Conservation (phyloP, 2,797 vertebrate species). For the Setipinna tenuifilis region DNA sequence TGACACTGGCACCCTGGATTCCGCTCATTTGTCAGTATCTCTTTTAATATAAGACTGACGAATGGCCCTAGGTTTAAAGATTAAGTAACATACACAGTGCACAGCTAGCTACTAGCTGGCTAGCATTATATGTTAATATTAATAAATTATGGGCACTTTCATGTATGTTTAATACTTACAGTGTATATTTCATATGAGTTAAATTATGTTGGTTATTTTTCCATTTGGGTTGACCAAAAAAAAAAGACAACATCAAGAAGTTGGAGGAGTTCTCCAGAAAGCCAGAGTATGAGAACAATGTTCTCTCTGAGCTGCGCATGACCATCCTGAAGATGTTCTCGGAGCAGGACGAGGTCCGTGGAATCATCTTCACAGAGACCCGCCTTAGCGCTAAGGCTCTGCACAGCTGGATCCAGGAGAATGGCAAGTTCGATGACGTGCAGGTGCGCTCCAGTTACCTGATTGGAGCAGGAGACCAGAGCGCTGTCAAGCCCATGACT, state of each 20-base stretch:
- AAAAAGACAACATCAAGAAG: not conserved
- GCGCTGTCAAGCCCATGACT: constrained; percentile 73
- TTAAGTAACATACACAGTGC: no score
- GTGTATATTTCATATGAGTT: no score
- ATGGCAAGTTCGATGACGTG: not conserved
- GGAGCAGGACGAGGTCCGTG: constrained; percentile 64
- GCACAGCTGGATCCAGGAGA: constrained; percentile 69
- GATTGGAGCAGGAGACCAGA: constrained; percentile 67
- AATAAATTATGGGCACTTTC: no score
- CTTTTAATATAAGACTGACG: no score
- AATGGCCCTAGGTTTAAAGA: no score
- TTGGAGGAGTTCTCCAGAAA: not conserved
- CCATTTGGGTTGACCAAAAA: not conserved
- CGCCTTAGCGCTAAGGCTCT: constrained; percentile 70
- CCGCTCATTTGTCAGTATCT: no score
- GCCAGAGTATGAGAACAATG: constrained; percentile 69
- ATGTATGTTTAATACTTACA: no score
- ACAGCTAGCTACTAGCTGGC: no score
- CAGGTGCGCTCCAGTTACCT: constrained; percentile 63
- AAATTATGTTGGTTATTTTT: no score
- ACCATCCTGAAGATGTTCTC: constrained; percentile 56
- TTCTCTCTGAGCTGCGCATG: constrained; percentile 63
- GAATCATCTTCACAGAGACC: constrained; percentile 77
- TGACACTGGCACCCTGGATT: no score
- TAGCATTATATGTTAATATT: no score